Conservation (phyloP, 2,888 invertebrate genomes). For the Diogma glabrata region DNA sequence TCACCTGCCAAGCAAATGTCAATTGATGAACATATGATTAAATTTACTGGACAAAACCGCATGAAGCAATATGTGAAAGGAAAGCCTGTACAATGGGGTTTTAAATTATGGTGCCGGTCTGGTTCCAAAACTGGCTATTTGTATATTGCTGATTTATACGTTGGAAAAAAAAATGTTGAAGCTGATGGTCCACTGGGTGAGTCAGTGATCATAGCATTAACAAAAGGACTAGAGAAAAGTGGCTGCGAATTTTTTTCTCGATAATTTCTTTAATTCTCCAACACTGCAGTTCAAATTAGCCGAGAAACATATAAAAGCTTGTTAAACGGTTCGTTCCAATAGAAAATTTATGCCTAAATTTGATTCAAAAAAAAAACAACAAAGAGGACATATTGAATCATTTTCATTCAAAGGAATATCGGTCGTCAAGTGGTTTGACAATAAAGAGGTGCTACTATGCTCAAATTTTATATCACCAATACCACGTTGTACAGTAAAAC, state of each 20-base stretch:
- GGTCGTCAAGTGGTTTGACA: slow-evolving; percentile 14
- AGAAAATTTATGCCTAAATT: slow-evolving; percentile 13
- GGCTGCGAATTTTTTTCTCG: slow-evolving; percentile 7
- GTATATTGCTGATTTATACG: background rate
- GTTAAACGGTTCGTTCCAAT: slow-evolving; percentile 13
- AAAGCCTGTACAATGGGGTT: background rate
- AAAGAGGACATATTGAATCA: slow-evolving; percentile 7
- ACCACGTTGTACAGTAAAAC: background rate
- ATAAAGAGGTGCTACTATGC: slow-evolving; percentile 8
- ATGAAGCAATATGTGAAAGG: slow-evolving; percentile 21
- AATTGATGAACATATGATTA: slow-evolving; percentile 20
- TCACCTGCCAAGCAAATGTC: slow-evolving; percentile 13
- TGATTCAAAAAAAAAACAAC: slow-evolving; percentile 12
- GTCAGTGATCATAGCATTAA: slow-evolving; percentile 9
- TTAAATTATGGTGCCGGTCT: background rate
- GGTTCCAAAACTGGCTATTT: background rate
- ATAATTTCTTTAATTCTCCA: slow-evolving; percentile 5
- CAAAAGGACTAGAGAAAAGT: background rate
- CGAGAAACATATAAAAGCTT: slow-evolving; percentile 10
- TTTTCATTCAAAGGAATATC: slow-evolving; percentile 11
- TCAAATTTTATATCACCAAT: slow-evolving; percentile 12
- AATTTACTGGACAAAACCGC: slow-evolving; percentile 18
- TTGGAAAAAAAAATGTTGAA: background rate
- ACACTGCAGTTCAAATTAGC: slow-evolving; percentile 5
- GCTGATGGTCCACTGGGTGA: slow-evolving; percentile 11